These are phyloP conservation scores for Oxystoma pomonae DNA, from an alignment of 2,888 invertebrate genomes.

Conservation along the genomic window DNA sequence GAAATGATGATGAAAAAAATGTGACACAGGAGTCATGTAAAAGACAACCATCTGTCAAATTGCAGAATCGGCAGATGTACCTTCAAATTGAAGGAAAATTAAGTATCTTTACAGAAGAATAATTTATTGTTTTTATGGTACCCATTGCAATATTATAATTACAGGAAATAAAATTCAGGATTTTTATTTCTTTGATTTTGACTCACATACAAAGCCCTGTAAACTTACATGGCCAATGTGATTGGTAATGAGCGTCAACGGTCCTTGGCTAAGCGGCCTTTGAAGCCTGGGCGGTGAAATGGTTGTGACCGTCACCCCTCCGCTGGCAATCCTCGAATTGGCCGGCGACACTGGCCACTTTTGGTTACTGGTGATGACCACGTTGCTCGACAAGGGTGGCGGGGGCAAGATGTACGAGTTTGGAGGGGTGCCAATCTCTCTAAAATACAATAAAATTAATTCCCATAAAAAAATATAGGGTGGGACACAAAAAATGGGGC, in stretches of 20 bases:
- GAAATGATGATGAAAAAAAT: too few relatives aligned
- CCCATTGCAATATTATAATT: too few relatives aligned
- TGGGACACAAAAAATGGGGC: neutral
- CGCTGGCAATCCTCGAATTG: constrained; percentile 49
- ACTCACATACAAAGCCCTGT: too few relatives aligned
- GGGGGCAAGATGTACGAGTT: constrained; percentile 17
- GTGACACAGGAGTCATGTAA: too few relatives aligned
- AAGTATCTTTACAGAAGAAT: too few relatives aligned
- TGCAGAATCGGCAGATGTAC: too few relatives aligned
- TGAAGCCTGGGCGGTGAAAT: constrained; percentile 52
- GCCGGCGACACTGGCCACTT: constrained; percentile 49
- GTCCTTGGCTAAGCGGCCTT: constrained; percentile 54
- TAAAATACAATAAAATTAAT: constrained; percentile 6
- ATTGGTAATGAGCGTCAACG: constrained; percentile 43
- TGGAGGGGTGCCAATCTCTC: constrained; percentile 56
- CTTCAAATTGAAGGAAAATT: too few relatives aligned
- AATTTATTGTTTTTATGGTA: too few relatives aligned
- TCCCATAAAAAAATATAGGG: neutral
- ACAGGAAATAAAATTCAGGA: too few relatives aligned
- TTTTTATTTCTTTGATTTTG: too few relatives aligned
- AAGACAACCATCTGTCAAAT: too few relatives aligned
- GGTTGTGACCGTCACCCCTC: constrained; percentile 64
- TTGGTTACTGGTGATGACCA: constrained; percentile 49
- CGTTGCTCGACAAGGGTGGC: constrained; percentile 45
- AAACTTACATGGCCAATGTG: constrained; percentile 39